These are phyloP conservation scores for Cacatua alba DNA, from an alignment of 2,113 vertebrate genomes.

Conservation along the genomic window DNA sequence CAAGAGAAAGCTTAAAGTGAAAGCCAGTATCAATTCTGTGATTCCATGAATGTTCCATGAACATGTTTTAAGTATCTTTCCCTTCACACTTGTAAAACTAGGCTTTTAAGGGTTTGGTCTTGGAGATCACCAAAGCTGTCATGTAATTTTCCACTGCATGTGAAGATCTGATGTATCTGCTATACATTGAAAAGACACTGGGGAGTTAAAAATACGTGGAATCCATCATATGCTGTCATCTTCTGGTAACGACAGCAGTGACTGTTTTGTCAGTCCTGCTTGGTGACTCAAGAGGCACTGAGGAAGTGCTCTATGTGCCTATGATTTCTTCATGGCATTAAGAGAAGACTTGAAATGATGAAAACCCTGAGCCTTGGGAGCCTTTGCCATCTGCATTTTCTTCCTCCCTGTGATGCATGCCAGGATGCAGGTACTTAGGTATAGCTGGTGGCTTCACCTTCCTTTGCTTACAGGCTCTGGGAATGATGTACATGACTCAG, in stretches of 20 bases:
- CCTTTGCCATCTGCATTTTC: background rate
- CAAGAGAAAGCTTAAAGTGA: background rate
- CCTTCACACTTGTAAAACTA: background rate
- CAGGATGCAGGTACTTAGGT: background rate
- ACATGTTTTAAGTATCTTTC: background rate
- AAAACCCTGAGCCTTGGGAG: background rate
- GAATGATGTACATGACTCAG: background rate
- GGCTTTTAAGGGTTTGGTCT: background rate
- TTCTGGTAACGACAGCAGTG: background rate
- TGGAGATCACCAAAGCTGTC: background rate
- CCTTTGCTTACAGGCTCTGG: background rate
- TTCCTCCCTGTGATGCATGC: background rate
- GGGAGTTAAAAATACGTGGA: background rate
- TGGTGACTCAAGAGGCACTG: accelerated
- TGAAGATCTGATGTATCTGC: background rate
- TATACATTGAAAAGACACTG: background rate
- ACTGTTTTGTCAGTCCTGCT: background rate
- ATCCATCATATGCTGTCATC: background rate
- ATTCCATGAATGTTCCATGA: background rate
- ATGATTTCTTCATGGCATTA: background rate
- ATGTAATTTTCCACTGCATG: background rate
- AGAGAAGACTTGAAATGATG: background rate
- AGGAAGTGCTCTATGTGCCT: background rate
- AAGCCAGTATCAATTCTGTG: background rate
- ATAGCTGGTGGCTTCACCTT: background rate